Evolutionary conservation across 2,797 vertebrate species (phyloP).

Genomic region (Bradypodion pumilum): DNA sequence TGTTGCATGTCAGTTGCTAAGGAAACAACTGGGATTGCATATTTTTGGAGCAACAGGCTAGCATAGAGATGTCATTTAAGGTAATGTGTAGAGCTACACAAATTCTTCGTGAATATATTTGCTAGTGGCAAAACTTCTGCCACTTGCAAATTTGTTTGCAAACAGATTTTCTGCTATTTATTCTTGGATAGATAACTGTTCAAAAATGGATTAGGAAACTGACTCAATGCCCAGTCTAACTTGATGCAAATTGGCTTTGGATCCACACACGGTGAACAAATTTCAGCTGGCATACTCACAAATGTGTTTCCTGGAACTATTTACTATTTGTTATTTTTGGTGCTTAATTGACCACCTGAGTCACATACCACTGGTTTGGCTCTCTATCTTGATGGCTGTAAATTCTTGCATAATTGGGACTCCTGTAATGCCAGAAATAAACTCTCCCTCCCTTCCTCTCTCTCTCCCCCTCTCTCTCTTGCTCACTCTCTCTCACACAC

Average conservation of each 20-base stretch:
- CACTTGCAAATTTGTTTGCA: constrained; percentile 63
- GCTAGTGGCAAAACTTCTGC: constrained; percentile 49
- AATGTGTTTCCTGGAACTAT: constrained; percentile 40
- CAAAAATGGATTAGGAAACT: constrained; percentile 50
- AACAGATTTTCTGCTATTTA: constrained; percentile 51
- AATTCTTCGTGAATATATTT: constrained; percentile 54
- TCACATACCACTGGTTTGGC: not conserved
- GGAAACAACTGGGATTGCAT: constrained; percentile 40
- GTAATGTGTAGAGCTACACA: constrained; percentile 50
- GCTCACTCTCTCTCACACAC: no score
- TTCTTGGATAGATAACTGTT: constrained; percentile 53
- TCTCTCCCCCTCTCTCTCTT: no score
- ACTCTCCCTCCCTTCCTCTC: not conserved
- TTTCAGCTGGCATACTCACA: constrained; percentile 32
- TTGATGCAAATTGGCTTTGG: constrained; percentile 24
- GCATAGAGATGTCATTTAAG: constrained; percentile 56
- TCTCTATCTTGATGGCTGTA: not conserved
- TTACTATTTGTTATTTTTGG: constrained; percentile 38
- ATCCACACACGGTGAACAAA: constrained; percentile 31
- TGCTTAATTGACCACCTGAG: not conserved
- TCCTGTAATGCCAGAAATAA: constrained; percentile 2
- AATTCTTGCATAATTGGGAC: constrained; percentile 4
- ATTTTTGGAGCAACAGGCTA: constrained; percentile 33
- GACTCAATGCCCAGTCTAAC: constrained; percentile 53
- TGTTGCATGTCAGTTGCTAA: constrained; percentile 26